Evolutionary conservation across 2,888 invertebrate species (phyloP), one percentile per base, ranked within the genome.

Genomic region (Cataglyphis livida): DNA sequence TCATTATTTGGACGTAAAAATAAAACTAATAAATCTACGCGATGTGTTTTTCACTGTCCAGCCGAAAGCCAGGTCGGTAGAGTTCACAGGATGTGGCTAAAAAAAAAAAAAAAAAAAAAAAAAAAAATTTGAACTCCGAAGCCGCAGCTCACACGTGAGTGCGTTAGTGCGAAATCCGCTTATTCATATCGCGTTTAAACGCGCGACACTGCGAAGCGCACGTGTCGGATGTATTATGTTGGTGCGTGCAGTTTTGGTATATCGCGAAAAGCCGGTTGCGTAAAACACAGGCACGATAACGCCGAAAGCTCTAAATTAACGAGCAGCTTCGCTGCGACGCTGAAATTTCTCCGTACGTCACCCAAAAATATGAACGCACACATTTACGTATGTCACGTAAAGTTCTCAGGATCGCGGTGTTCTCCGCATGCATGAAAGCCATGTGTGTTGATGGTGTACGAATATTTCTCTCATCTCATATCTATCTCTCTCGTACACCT

Each of bases 151-250:
- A 61, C 5, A 54, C 59, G 28, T 10, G 48, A 51, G n/a, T 7
- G 12, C 64, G 74, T 61, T 21, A 81, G 25, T 44, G 35, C 18
- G 9, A 81, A 81, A 83, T 83, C 81, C 83, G 81, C 81, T 83
- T 83, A 83, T 81, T 81, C 81, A 61, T 81, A 83, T 81, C 66
- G 73, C 66, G 73, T 68, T 79, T 81, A 73, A 81, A 81, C 73
- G 61, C 28, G 64, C 41, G 35, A 7, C 57, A 44, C 44, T 59
- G 57, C 10, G 32, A 44, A 70, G 78, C 78, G 70, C 78, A 78
- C 78, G 70, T 44, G 71, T 71, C 71, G 71, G 70, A 78, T 70
- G 71, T 35, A 70, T 78, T 70, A 59, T 44, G 59, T 35, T 32
- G n/a, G 48, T 51, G 59, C 38, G 32, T 21, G 57, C 32, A 21